These are phyloP conservation scores for Drosophila tani DNA, from an alignment of 1,140 invertebrate genomes.

Conservation along the genomic window DNA sequence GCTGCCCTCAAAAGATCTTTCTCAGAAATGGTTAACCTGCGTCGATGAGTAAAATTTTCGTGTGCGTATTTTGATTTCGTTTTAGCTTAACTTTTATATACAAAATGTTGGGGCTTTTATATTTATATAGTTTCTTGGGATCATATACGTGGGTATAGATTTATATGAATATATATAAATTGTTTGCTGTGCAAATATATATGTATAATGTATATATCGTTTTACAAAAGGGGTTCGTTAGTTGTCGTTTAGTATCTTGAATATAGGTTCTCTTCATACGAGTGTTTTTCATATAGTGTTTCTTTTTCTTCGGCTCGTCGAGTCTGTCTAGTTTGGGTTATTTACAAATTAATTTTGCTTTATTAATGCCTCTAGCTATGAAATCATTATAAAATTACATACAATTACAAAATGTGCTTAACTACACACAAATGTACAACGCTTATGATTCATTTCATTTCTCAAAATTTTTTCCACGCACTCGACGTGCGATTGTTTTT, in stretches of 20 bases:
- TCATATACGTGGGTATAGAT: slow-evolving; percentile 51
- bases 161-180: slow-evolving; percentile 74
- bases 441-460: slow-evolving; percentile 33
- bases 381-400: slow-evolving; percentile 47
- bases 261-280: slow-evolving; percentile 13
- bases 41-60: slow-evolving; percentile 65
- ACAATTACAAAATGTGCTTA: slow-evolving; percentile 59
- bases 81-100: slow-evolving; percentile 72
- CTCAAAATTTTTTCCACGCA: slow-evolving; percentile 11
- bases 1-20: not conserved
- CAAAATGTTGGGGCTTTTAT: slow-evolving; percentile 64
- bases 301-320: slow-evolving; percentile 57
- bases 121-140: slow-evolving; percentile 52
- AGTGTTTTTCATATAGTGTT: slow-evolving; percentile 25
- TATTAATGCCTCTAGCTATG: slow-evolving; percentile 60
- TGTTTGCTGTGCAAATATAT: slow-evolving; percentile 81
- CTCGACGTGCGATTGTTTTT: slow-evolving; percentile 16
- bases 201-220: slow-evolving; percentile 83
- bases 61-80: slow-evolving; percentile 74
- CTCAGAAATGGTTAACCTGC: slow-evolving; percentile 11
- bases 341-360: slow-evolving; percentile 54
- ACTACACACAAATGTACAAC: slow-evolving; percentile 75
- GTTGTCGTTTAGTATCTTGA: slow-evolving; percentile 69
- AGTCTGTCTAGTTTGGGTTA: slow-evolving; percentile 41
- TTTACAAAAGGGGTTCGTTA: slow-evolving; percentile 78